Conservation (phyloP, 2,888 invertebrate genomes). For the Willowsia nigromaculata region DNA sequence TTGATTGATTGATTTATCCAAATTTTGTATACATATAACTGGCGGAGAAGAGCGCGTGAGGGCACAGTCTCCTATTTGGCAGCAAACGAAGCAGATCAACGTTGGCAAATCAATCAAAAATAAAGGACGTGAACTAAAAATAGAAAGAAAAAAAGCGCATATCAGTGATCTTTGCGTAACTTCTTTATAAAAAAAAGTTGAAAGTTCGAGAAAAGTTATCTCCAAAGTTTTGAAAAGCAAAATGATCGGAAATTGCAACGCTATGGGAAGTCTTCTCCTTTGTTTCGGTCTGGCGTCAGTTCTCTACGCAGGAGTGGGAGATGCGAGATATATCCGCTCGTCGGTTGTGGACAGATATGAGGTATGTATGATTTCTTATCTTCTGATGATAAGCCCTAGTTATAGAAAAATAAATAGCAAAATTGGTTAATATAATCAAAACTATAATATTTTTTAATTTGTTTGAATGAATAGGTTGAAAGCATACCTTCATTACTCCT, state of each 20-base stretch:
- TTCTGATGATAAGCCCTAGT: too few relatives aligned
- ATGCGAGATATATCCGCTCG: constrained; percentile 34
- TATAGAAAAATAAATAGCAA: too few relatives aligned
- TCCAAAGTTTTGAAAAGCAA: neutral
- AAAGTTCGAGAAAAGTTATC: neutral
- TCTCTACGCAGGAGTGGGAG: neutral
- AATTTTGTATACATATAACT: neutral
- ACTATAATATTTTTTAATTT: neutral
- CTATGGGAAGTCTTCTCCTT: neutral
- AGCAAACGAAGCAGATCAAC: neutral
- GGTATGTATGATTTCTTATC: too few relatives aligned
- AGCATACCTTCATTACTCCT: constrained; percentile 55
- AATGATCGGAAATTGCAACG: constrained; percentile 39
- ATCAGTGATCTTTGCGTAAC: neutral
- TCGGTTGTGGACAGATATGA: neutral
- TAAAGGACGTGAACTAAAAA: neutral
- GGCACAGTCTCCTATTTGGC: constrained; percentile 7
- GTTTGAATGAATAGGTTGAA: constrained; percentile 2
- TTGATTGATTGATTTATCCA: neutral
- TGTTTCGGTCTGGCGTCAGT: neutral
- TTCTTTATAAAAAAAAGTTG: neutral
- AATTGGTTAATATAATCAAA: too few relatives aligned
- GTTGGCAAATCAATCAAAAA: neutral
- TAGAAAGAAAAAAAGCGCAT: neutral
- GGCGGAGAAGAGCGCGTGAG: neutral